phyloP scores from a whole-genome alignment of 2,113 vertebrate species.

The Chroicocephalus ridibundus region DNA sequence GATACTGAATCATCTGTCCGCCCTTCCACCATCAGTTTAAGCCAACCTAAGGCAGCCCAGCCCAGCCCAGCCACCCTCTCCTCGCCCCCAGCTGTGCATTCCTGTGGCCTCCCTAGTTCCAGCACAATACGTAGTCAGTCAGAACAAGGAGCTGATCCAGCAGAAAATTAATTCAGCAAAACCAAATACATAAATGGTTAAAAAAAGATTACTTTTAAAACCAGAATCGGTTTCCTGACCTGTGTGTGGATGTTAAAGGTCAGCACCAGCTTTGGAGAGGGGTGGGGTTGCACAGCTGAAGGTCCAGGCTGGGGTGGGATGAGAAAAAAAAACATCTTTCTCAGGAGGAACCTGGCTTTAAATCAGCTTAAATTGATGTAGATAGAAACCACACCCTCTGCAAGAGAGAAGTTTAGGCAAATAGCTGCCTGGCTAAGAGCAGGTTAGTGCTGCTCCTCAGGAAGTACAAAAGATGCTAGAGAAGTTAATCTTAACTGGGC shows the following conservation, averaged over 20 bases:
- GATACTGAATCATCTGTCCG: background rate
- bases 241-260: background rate
- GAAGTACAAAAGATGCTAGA: background rate
- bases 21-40: background rate
- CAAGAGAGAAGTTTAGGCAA: constrained; percentile 23
- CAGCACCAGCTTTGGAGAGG: accelerated
- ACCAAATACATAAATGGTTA: background rate
- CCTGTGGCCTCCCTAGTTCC: constrained; percentile 8
- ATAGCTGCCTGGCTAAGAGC: background rate
- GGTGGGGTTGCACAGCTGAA: background rate
- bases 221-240: background rate
- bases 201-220: background rate
- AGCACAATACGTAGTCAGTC: background rate
- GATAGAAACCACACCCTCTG: background rate
- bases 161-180: constrained; percentile 1
- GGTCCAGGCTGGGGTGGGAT: background rate
- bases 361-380: background rate
- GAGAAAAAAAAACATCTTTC: background rate
- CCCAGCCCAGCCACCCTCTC: constrained; percentile 14
- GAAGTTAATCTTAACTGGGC: background rate
- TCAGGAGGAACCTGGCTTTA: constrained; percentile 4
- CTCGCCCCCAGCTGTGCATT: constrained; percentile 49
- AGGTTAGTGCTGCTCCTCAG: constrained; percentile 43
- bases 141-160: constrained; percentile 9
- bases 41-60: background rate